Evolutionary conservation across 2,888 invertebrate species (phyloP), one percentile per base, ranked within the genome.

Genomic region (Synergus laeviventris): DNA sequence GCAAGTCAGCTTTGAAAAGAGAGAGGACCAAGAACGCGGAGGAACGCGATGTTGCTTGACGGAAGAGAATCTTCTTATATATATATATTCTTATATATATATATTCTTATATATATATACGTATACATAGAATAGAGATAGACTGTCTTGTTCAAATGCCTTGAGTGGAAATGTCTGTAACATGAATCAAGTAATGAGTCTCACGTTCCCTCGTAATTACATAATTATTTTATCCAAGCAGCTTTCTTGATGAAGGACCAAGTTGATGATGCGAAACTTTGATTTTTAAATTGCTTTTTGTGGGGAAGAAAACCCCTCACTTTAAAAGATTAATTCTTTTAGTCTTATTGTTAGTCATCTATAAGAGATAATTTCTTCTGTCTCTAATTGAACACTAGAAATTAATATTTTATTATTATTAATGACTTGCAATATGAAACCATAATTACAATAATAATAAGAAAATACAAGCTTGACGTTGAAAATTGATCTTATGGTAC

Each of bases 1-100:
- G 86, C 66, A 45, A 70, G 45, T 62, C 14, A 38, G 38, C 62
- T 62, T 62, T 62, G 66, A 70, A 70, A 70, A 70, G 66, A 70
- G 66, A 70, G 66, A 70, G 66, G 66, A 70, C 66, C 45, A 66
- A 66, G 66, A 42, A 64, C 39, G 24, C 45, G 16, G 24, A 66
- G 45, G 45, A 70, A 70, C 45, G 66, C 42, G 66, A 31, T 70
- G 11, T 70, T 70, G 45, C 42, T 70, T 45, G 45, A 31, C 45
- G 16, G 66, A 21, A 64, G 66, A 70, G 66, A 70, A 70, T 70
- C 66, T 70, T 70, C 45, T n/a, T 18, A 42, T 66, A 45, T 16
- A 66, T 7, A 66, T 12, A 18, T 11, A 60, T 61, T 36, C 31
- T 16, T 24, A 21, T 66, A 45, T 16, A 66, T 7, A 66, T 12